These are phyloP conservation scores for Percopsis omiscomaycus DNA, from an alignment of 2,797 vertebrate genomes.

Conservation along the genomic window DNA sequence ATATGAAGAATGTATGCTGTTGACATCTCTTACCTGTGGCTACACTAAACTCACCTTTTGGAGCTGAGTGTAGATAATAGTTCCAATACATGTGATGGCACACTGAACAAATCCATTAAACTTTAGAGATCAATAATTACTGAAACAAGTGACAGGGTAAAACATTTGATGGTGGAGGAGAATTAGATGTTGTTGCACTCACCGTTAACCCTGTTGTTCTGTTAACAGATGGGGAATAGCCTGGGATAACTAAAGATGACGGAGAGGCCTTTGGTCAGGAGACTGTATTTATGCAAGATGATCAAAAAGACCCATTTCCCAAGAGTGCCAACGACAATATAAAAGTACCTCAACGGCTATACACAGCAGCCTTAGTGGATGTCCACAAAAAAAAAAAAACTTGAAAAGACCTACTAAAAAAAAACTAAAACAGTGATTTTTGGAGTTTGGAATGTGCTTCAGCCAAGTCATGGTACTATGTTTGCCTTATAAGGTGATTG, in stretches of 20 bases:
- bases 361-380: conserved; percentile 58
- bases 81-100: neutral
- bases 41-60: too few relatives aligned
- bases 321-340: conserved; percentile 58
- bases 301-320: conserved; percentile 61
- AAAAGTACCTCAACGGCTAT: conserved; percentile 54
- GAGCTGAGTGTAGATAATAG: too few relatives aligned
- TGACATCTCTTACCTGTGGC: too few relatives aligned
- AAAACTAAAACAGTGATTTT: conserved; percentile 56
- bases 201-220: conserved; percentile 66
- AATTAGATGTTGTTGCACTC: conserved; percentile 48
- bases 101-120: neutral
- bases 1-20: too few relatives aligned
- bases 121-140: neutral
- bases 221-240: conserved; percentile 84
- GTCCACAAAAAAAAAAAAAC: conserved; percentile 52
- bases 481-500: conserved; percentile 66
- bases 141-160: neutral
- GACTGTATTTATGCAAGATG: conserved; percentile 61
- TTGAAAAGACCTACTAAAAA: conserved; percentile 57
- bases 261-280: conserved; percentile 53
- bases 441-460: conserved; percentile 59
- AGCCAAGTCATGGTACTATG: conserved; percentile 68
- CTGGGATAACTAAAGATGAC: conserved; percentile 76
- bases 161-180: conserved; percentile 1